A percentile compares a stretch with the other conserved stretches of the same genome.
Evolutionary conservation across 2,888 invertebrate genomes (phyloP).

Genomic region (Dynastes grantii): DNA sequence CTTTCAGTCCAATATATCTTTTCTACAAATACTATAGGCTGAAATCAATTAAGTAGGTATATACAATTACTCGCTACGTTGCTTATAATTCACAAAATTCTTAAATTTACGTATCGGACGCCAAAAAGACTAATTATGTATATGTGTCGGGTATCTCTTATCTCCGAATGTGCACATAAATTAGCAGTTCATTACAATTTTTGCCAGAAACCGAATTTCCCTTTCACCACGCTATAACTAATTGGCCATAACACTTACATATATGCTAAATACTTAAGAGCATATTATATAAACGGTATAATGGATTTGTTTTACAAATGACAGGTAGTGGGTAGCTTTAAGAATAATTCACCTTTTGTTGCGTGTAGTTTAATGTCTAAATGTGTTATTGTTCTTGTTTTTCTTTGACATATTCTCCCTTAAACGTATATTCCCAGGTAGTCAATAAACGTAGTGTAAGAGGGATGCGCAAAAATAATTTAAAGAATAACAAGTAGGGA

Average conservation of each 20-base stretch:
- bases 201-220: slow-evolving; percentile 5
- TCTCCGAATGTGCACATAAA: slow-evolving; percentile 8
- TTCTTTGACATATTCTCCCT: too few relatives aligned
- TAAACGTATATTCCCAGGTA: too few relatives aligned
- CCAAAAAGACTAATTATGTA: slow-evolving; percentile 3
- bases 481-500: too few relatives aligned
- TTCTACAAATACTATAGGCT: background rate
- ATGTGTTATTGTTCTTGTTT: too few relatives aligned
- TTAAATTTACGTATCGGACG: background rate
- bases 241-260: background rate
- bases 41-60: background rate
- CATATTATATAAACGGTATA: background rate
- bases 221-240: slow-evolving; percentile 23
- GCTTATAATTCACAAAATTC: background rate
- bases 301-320: background rate
- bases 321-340: background rate
- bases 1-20: background rate
- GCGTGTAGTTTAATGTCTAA: background rate
- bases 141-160: background rate
- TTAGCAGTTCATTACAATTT: background rate
- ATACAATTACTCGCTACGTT: too few relatives aligned
- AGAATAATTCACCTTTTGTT: background rate
- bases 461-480: background rate
- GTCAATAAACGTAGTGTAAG: too few relatives aligned
- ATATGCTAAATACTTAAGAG: background rate